Conservation (phyloP, 2,113 vertebrate genomes). For the Ranitomeya variabilis region DNA sequence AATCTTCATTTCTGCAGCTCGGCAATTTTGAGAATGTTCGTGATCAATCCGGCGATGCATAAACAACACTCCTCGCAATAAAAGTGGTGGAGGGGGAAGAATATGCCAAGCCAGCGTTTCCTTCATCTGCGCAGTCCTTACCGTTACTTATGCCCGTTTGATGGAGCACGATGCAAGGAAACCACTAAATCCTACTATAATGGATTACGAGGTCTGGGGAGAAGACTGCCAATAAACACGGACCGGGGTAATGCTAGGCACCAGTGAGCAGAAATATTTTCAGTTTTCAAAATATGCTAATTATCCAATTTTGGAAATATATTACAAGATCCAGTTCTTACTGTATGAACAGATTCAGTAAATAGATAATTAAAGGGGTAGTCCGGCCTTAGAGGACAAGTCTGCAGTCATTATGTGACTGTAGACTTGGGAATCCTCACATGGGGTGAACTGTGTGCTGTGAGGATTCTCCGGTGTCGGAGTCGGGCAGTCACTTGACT, state of each 20-base stretch:
- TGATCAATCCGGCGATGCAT: constrained; percentile 20
- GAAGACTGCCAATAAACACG: constrained; percentile 32
- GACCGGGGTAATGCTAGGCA: background rate
- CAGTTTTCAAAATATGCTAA: background rate
- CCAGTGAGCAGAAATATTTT: background rate
- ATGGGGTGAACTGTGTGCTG: too few relatives aligned
- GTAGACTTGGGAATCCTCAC: too few relatives aligned
- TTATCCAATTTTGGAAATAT: background rate
- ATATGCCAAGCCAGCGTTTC: background rate
- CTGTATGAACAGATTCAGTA: background rate
- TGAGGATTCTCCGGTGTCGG: too few relatives aligned
- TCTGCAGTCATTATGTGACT: too few relatives aligned
- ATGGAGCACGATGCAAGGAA: background rate
- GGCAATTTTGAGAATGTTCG: constrained; percentile 15
- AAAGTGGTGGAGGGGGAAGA: background rate
- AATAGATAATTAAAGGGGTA: background rate
- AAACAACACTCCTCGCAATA: constrained; percentile 12
- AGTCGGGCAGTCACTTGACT: too few relatives aligned
- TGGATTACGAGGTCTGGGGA: background rate
- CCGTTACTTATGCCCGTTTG: constrained; percentile 31
- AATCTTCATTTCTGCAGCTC: constrained; percentile 2
- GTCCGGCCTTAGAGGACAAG: too few relatives aligned
- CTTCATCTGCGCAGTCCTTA: background rate
- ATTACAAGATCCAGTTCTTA: too few relatives aligned
- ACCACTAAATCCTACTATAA: background rate